These are phyloP conservation scores for Apotomis capreana DNA, from an alignment of 2,888 invertebrate species.

Conservation along the genomic window DNA sequence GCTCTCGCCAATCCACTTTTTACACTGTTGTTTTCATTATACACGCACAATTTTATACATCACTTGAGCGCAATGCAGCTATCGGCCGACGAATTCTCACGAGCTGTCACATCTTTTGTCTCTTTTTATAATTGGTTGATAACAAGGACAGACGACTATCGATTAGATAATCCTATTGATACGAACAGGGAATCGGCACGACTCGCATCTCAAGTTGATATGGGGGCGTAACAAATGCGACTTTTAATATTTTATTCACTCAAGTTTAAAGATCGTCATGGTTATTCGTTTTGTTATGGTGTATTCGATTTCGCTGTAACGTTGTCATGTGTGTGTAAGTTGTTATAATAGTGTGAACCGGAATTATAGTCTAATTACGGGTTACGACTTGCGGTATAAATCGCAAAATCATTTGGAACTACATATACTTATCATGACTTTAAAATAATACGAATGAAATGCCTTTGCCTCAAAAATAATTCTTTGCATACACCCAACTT, in stretches of 20 bases:
- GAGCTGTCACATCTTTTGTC: constrained; percentile 13
- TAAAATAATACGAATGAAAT: too few relatives aligned
- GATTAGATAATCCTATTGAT: constrained; percentile 5
- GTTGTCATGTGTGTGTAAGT: too few relatives aligned
- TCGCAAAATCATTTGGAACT: too few relatives aligned
- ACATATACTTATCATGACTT: too few relatives aligned
- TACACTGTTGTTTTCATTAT: constrained; percentile 17
- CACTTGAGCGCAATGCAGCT: constrained; percentile 29
- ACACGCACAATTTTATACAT: constrained; percentile 7
- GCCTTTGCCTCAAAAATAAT: too few relatives aligned
- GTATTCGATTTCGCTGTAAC: background rate
- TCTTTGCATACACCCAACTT: too few relatives aligned
- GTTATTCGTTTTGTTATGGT: background rate
- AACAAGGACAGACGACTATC: constrained; percentile 27
- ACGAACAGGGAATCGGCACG: constrained; percentile 10
- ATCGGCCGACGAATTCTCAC: constrained; percentile 4
- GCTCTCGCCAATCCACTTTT: background rate
- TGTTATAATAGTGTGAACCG: too few relatives aligned
- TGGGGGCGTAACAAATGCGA: constrained; percentile 11
- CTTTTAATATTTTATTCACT: constrained; percentile 4
- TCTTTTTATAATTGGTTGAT: constrained; percentile 7
- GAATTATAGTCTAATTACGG: too few relatives aligned
- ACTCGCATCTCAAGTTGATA: constrained; percentile 11
- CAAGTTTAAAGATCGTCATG: background rate
- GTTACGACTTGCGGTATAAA: too few relatives aligned